Evolutionary conservation across 2,113 vertebrate genomes (phyloP).

Genomic region (Peromyscus polionotus): DNA sequence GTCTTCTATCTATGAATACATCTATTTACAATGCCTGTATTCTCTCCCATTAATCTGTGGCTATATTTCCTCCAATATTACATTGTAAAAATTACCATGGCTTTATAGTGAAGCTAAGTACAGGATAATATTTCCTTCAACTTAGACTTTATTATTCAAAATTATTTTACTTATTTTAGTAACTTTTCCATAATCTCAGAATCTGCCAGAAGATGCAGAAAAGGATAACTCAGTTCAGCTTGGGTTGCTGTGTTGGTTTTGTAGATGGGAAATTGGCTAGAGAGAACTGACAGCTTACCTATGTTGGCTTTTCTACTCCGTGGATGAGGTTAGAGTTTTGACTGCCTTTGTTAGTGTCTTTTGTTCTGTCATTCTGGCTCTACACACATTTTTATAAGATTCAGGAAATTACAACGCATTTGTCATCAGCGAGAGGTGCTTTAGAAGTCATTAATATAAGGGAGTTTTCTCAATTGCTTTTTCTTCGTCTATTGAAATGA

Average conservation of each 20-base stretch:
- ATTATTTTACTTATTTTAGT: constrained; percentile 10
- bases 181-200: neutral
- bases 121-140: neutral
- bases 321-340: neutral
- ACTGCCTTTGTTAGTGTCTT: neutral
- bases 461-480: constrained; percentile 36
- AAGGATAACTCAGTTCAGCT: neutral
- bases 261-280: neutral
- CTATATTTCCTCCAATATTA: neutral
- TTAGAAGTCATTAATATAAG: neutral
- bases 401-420: neutral
- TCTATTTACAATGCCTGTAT: neutral
- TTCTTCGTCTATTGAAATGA: constrained; percentile 29
- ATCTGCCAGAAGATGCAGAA: neutral
- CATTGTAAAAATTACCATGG: neutral
- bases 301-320: neutral
- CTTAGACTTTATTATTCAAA: neutral
- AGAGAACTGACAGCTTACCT: neutral
- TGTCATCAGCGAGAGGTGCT: neutral
- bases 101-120: constrained; percentile 27
- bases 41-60: neutral
- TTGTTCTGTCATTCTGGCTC: neutral
- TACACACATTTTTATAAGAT: neutral
- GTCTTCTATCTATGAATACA: neutral
- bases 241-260: neutral